Base-by-base conservation (phyloP, 2,113 vertebrate genomes). In the Synodontis membranacea region DNA sequence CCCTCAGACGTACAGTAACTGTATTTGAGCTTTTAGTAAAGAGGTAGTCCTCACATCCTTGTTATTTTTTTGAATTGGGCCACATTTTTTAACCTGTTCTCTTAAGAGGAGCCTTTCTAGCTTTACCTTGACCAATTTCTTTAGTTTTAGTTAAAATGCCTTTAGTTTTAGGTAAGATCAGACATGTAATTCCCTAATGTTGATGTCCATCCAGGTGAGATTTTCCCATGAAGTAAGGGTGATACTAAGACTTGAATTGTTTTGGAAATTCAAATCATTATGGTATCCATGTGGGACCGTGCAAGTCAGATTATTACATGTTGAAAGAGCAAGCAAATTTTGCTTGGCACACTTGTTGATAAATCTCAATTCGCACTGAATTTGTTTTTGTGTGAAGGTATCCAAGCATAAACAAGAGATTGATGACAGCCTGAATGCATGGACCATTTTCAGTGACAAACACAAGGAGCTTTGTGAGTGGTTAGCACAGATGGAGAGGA, bases 401-500 rank as follows among this genome's bases (percentile, higher is more conserved):
- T 96, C 97, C 37, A 83, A 94, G 52, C 94, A 93, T 79, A 96
- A 95, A 89, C 97, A 97, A 86, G 97, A 98, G 91, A 95, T 98
- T 0, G 96, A 97, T 44, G 97, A 98, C 80, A 95, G 94, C 46
- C 96, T 99, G 89, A 96, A 96, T 11, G 96, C 96, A 21, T 99
- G 97, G 98, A 93, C 93, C 9, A 93, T 98, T 89, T 99, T 99
- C 90, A 97, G 96, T 17, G 97, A 97, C 76, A 98, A 97, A 91
- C 97, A 97, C 84, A 97, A 96, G 89, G 96, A 98, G 90, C 91
- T 99, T 76, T 98, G 97, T 74, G 96, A 97, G 5, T 99, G 97
- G 98, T 95, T 99, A 91, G 95, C 94, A 5, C 96, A 97, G 89
- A 97, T 99, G 97, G 97, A 99, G 90, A 96, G 95, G 91, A 97